These are phyloP conservation scores for Florisuga fusca DNA, from an alignment of 2,797 vertebrate species.

Conservation along the genomic window DNA sequence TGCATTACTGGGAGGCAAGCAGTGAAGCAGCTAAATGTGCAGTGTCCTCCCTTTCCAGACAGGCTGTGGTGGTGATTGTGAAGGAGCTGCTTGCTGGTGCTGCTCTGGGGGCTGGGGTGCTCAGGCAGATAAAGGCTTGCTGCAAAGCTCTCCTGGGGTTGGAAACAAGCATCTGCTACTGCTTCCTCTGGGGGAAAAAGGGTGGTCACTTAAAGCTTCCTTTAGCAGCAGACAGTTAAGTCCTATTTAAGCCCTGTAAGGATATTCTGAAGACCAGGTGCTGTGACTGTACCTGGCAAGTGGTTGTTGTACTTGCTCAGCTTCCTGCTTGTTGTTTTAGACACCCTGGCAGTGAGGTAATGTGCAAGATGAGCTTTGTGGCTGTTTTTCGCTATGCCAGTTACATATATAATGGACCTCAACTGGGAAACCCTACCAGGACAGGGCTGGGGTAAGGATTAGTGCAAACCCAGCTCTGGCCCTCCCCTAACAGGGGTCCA, in stretches of 20 bases:
- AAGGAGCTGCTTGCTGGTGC: neutral
- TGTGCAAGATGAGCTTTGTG: neutral
- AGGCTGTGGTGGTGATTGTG: fast-evolving
- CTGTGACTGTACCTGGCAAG: neutral
- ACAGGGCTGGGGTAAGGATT: neutral
- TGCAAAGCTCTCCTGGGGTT: neutral
- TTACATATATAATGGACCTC: neutral
- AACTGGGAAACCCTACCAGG: neutral
- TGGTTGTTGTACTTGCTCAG: neutral
- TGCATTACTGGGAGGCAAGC: neutral
- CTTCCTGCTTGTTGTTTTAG: neutral
- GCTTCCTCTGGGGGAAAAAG: neutral
- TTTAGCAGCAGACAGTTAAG: neutral
- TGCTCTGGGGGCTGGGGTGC: neutral
- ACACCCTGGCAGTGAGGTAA: neutral
- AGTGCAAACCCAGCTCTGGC: neutral
- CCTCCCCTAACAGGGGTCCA: neutral
- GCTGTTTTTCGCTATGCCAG: neutral
- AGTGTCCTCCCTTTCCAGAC: neutral
- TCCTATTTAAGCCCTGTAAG: neutral
- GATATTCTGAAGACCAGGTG: neutral
- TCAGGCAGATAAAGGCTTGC: neutral
- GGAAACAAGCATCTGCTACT: neutral
- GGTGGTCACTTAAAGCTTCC: neutral
- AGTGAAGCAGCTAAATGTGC: neutral